Evolutionary conservation across 2,113 vertebrate species (phyloP).

Genomic region (Calcarius ornatus): DNA sequence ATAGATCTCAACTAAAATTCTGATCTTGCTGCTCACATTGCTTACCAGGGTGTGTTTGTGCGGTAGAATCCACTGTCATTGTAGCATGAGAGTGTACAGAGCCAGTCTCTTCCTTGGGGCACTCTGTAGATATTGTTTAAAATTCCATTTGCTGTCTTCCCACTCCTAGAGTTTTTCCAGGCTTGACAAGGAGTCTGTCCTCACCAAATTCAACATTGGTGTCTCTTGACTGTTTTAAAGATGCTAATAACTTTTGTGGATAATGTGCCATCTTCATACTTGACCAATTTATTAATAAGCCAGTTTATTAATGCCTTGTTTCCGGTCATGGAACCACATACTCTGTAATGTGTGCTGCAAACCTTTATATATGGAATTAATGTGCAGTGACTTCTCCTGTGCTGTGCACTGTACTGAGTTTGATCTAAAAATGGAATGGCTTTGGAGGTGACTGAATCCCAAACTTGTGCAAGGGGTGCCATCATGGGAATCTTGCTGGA

Average conservation of each 20-base stretch:
- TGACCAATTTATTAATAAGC: neutral
- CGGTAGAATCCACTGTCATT: neutral
- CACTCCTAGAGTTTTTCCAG: neutral
- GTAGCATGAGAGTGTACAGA: neutral
- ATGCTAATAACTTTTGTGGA: neutral
- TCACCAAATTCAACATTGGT: neutral
- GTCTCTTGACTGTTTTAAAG: neutral
- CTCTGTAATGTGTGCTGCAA: neutral
- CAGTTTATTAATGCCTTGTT: neutral
- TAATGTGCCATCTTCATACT: neutral
- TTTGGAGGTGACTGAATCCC: neutral
- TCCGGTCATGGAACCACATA: neutral
- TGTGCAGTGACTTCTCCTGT: neutral
- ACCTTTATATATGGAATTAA: neutral
- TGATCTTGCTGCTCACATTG: neutral
- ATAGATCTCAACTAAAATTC: neutral
- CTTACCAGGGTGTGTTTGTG: neutral
- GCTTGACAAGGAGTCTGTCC: neutral
- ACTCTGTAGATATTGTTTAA: accelerated
- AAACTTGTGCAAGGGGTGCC: neutral
- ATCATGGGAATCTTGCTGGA: neutral
- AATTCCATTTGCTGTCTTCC: neutral
- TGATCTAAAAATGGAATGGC: neutral
- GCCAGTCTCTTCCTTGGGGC: accelerated
- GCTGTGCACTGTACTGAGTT: accelerated